Evolutionary conservation across 1,140 invertebrate species (phyloP), one percentile per base, ranked within the genome.

Genomic region (Pararge aegeria): DNA sequence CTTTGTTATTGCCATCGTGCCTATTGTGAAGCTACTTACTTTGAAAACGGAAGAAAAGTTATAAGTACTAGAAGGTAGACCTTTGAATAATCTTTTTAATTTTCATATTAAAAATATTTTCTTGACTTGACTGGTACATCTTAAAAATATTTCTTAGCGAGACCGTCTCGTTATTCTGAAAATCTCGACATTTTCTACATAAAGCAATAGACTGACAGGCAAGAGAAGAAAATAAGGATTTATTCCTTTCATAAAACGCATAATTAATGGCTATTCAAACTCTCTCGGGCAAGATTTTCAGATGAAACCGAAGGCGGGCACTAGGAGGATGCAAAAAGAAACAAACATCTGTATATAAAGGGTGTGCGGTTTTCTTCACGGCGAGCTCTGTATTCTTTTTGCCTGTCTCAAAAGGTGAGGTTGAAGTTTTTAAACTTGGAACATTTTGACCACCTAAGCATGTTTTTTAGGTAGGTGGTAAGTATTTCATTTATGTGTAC

Each of bases 231-330:
- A 68, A 68, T 64, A 64, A 67, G 61, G 61, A 68, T 63, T 68
- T 61, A 68, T 64, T 63, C 65, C 57, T 68, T 68, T 64, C 65
- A 68, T 67, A 59, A 63, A 67, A 63, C 60, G 64, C 64, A 66
- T 67, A 64, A 64, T 61, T 67, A 68, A 68, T 64, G 61, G 53
- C 65, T 64, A 68, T 68, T 68, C 61, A 68, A 68, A 68, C 40
- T 64, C 66, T 61, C 57, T 61, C 53, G 57, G 61, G 57, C 66
- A 63, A 63, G 61, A 57, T 63, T 68, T 60, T 54, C 61, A 52
- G 64, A 66, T 62, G 64, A 66, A 62, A 61, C 59, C 59, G 64
- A 66, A 66, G 54, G 60, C 54, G 30, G 64, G 55, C 54, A 27
- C 46, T 53, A 29, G 16, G 50, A 54, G 50, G 56, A 56, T 37